Conservation (phyloP, 2,797 vertebrate genomes). For the Falco rusticolus region DNA sequence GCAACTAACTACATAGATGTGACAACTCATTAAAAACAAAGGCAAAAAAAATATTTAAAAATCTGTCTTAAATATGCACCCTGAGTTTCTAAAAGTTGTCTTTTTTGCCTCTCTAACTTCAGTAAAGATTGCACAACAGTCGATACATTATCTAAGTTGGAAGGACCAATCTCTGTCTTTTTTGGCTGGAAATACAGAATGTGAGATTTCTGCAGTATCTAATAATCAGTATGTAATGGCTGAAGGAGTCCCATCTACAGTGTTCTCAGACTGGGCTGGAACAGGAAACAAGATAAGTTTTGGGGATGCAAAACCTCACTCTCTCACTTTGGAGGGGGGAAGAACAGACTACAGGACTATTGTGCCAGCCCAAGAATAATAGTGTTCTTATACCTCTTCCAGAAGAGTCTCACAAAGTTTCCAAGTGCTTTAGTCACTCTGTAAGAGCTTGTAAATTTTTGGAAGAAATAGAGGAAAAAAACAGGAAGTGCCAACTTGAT, state of each 20-base stretch:
- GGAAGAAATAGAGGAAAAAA: conserved; percentile 11
- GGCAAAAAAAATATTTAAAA: neutral
- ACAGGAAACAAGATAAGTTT: conserved; percentile 32
- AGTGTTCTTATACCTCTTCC: neutral
- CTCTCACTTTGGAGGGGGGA: neutral
- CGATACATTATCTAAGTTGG: neutral
- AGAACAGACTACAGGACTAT: neutral
- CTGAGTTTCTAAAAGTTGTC: conserved; percentile 7
- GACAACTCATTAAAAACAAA: neutral
- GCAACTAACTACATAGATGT: neutral
- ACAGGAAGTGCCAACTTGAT: neutral
- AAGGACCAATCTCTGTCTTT: neutral
- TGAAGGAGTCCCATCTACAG: neutral
- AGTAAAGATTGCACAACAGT: neutral
- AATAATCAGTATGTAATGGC: neutral
- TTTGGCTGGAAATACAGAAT: neutral
- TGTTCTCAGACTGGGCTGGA: neutral
- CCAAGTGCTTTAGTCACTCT: conserved; percentile 11
- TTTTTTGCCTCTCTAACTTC: neutral
- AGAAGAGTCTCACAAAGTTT: neutral
- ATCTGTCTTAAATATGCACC: neutral
- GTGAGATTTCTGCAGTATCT: neutral
- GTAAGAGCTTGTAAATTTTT: conserved; percentile 10
- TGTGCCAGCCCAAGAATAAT: conserved; percentile 14
- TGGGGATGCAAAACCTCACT: neutral